Evolutionary conservation across 2,797 vertebrate species (phyloP).

Genomic region (Clarias pachynema): DNA sequence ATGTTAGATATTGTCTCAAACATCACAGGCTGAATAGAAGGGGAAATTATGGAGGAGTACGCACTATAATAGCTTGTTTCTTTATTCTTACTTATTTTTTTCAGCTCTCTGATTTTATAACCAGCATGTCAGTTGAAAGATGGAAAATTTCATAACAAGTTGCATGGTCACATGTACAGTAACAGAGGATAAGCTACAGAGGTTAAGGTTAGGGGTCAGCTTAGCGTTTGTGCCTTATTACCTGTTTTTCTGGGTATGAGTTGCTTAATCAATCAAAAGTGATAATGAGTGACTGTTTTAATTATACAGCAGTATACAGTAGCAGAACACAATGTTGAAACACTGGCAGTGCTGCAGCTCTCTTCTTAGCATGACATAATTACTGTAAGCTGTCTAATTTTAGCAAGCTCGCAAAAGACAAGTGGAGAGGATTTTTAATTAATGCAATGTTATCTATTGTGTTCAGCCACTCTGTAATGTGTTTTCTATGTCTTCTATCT

Average conservation of each 20-base stretch:
- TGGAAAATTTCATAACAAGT: neutral
- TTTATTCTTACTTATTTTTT: neutral
- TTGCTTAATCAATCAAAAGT: neutral
- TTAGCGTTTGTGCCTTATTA: neutral
- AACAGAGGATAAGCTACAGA: neutral
- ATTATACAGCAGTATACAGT: neutral
- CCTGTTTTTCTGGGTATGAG: neutral
- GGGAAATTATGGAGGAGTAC: conserved; percentile 3
- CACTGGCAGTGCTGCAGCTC: neutral
- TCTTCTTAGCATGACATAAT: neutral
- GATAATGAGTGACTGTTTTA: neutral
- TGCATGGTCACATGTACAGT: neutral
- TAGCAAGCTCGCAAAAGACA: neutral
- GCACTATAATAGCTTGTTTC: conserved; percentile 3
- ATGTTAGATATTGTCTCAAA: conserved; percentile 27
- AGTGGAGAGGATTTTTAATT: neutral
- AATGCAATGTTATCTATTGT: neutral
- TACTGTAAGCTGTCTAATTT: neutral
- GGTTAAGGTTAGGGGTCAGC: neutral
- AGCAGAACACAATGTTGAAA: neutral
- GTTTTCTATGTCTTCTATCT: neutral
- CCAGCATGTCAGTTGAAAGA: neutral
- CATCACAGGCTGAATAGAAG: conserved; percentile 29
- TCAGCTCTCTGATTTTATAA: neutral
- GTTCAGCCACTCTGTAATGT: neutral